Evolutionary conservation across 2,797 vertebrate genomes (phyloP).

Genomic region (Sylvia borin): DNA sequence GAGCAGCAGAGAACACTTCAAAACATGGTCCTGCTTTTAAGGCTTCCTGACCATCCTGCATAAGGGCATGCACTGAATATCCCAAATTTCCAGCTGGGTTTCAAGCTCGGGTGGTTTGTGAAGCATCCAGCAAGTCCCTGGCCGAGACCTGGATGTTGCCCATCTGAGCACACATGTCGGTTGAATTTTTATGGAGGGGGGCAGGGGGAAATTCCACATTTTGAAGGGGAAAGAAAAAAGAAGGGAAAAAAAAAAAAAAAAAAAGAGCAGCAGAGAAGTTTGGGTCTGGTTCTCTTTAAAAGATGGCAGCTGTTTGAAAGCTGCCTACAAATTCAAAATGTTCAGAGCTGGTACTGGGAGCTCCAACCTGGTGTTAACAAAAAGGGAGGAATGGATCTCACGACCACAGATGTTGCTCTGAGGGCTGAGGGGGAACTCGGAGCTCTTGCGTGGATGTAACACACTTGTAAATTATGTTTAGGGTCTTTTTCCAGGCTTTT

Average conservation of each 20-base stretch:
- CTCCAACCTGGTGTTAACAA: constrained; percentile 44
- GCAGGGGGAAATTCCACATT: neutral
- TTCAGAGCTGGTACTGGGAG: constrained; percentile 9
- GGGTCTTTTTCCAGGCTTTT: neutral
- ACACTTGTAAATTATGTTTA: constrained; percentile 20
- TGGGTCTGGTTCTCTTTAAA: constrained; percentile 54
- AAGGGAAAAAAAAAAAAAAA: neutral
- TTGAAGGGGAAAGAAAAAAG: neutral
- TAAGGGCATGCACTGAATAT: neutral
- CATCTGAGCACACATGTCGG: neutral
- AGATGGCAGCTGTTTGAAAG: constrained; percentile 53
- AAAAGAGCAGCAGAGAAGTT: neutral
- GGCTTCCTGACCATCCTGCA: neutral
- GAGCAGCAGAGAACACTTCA: neutral
- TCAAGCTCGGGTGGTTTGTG: neutral
- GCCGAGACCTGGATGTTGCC: neutral
- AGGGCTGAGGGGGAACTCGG: neutral
- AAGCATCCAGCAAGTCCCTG: neutral
- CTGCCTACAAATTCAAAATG: constrained; percentile 38
- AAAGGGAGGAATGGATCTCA: neutral
- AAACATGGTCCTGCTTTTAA: neutral
- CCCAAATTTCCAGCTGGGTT: neutral
- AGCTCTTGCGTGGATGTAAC: neutral
- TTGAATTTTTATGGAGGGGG: neutral
- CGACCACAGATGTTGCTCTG: neutral